These are phyloP conservation scores for Aspidoscelis tigris DNA, from an alignment of 2,113 vertebrate species.

Conservation along the genomic window DNA sequence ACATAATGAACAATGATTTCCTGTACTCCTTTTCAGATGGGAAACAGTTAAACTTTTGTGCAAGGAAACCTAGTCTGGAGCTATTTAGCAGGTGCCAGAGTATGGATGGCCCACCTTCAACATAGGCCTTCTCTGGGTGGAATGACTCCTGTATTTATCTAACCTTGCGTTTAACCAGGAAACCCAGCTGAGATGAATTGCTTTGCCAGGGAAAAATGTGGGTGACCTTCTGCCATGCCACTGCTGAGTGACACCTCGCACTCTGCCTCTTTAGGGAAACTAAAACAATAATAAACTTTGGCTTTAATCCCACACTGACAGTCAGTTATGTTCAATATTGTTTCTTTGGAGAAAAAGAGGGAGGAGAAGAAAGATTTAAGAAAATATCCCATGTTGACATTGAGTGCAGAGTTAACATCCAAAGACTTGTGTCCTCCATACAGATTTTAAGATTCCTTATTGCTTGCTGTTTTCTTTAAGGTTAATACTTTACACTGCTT, in stretches of 20 bases:
- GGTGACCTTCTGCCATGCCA: conserved; percentile 56
- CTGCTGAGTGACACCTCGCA: conserved; percentile 36
- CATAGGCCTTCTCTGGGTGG: conserved; percentile 53
- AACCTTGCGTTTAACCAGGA: conserved; percentile 78
- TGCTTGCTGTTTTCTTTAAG: background rate
- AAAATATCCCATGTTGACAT: background rate
- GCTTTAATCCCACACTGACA: conserved; percentile 48
- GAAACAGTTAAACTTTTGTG: conserved; percentile 52
- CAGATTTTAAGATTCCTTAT: background rate
- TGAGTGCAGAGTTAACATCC: conserved; percentile 36
- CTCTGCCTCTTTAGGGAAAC: conserved; percentile 27
- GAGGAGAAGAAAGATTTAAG: background rate
- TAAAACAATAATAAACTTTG: conserved; percentile 39
- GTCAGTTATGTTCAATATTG: conserved; percentile 36
- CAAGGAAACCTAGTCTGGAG: conserved; percentile 56
- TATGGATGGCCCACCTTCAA: conserved; percentile 46
- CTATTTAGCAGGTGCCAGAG: conserved; percentile 48
- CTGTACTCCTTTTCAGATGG: conserved; percentile 41
- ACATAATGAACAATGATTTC: background rate
- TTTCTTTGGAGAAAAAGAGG: conserved; percentile 59
- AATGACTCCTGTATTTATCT: conserved; percentile 73
- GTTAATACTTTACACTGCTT: background rate
- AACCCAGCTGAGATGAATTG: conserved; percentile 68
- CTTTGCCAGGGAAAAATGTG: conserved; percentile 65
- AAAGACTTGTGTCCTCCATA: background rate